Evolutionary conservation across 1,140 invertebrate genomes (phyloP).

Genomic region (Manduca sexta): DNA sequence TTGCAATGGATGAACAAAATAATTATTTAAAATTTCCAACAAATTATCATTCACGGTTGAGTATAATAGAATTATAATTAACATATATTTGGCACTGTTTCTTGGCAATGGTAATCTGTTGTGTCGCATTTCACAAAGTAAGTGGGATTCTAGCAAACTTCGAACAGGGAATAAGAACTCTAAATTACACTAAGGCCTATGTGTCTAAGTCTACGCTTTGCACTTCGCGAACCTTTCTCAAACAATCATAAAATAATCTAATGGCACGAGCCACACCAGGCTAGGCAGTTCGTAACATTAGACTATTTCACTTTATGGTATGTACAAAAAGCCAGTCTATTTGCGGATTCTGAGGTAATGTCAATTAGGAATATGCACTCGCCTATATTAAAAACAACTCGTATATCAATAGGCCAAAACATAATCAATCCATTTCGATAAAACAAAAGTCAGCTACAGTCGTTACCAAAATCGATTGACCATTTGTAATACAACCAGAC

Average conservation of each 20-base stretch:
- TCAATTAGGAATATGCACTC: too few species aligned
- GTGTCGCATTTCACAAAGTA: too few species aligned
- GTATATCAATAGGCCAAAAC: not conserved
- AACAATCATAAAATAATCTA: not conserved
- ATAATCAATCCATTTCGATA: not conserved
- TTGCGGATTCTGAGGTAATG: too few species aligned
- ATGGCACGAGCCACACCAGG: too few species aligned
- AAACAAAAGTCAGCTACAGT: not conserved
- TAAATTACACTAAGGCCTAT: not conserved
- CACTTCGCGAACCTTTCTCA: not conserved
- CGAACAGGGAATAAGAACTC: not conserved
- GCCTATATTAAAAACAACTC: not conserved
- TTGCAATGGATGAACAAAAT: slow-evolving; percentile 2
- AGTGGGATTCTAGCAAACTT: not conserved
- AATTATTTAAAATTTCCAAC: slow-evolving; percentile 11
- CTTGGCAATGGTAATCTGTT: not conserved
- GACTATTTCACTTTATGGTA: too few species aligned
- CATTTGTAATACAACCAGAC: too few species aligned
- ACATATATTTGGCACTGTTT: slow-evolving; percentile 12
- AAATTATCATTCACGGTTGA: slow-evolving; percentile 4
- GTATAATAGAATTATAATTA: not conserved
- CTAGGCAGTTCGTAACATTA: too few species aligned
- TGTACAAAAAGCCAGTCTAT: too few species aligned
- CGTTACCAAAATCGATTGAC: not conserved
- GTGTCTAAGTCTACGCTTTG: not conserved